Base-by-base conservation (phyloP, 2,113 vertebrate species). In the Melanostigma gelatinosum region DNA sequence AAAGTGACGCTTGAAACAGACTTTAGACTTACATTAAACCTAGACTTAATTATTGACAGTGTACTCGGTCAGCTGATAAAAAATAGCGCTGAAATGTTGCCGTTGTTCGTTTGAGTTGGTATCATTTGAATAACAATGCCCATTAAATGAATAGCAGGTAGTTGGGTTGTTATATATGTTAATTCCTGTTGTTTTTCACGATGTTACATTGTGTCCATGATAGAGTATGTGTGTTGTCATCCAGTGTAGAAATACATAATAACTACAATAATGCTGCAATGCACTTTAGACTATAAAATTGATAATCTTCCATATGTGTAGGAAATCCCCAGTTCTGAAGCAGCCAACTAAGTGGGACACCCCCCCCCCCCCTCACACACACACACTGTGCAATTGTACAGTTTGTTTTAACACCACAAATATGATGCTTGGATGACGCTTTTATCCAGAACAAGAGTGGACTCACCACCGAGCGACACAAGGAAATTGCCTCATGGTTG, bases 401-500 rank as follows among this genome's bases (percentile, higher is more conserved):
- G 72, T 76, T 67, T 80, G 72, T 71, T 80, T 75, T 20, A 75
- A 79, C 72, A 68, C 80, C 40, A 54, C 72, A 83, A 80, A 89
- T 87, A 75, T 80, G 83, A 87, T 82, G 82, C 65, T 80, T 75
- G 86, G 90, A 91, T 93, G 85, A 89, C 29, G 11, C 66, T 82
- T 83, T 85, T 90, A 91, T 91, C 90, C 86, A 55, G 63, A 68
- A 88, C 81, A 91, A 88, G 83, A 79, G 65, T 32, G 69, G 71
- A 69, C 83, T 87, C 70, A 70, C 86, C 72, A 66, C 76, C 4
- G 36, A 82, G 81, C 64, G 68, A 72, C 80, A 80, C 1, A 27
- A 75, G 68, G 72, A 65, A 61, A 77, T 67, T 20, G 44, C 79
- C 83, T 76, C 80, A 78, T 71, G 82, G 84, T 77, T 85, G 80